phyloP scores from a whole-genome alignment of 2,113 vertebrate genomes.

The Corythaeola cristata region DNA sequence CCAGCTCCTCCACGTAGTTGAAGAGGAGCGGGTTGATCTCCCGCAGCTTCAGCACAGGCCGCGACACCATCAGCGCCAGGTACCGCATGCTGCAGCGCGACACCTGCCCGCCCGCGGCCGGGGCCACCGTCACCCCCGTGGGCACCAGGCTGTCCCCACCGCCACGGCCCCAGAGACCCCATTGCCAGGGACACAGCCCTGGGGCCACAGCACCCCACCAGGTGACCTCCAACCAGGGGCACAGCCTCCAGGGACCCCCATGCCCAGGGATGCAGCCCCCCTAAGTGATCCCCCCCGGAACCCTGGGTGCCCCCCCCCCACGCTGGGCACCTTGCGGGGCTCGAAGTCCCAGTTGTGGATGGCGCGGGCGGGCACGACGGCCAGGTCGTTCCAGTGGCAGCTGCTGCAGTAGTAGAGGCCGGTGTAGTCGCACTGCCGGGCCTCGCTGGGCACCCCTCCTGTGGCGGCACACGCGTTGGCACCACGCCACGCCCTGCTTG shows the following conservation, averaged over 20 bases:
- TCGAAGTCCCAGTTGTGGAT: conserved; percentile 99
- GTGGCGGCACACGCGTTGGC: neutral
- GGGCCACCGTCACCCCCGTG: neutral
- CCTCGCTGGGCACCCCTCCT: conserved; percentile 92
- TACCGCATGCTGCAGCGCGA: conserved; percentile 95
- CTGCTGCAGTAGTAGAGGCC: conserved; percentile 97
- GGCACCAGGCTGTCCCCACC: neutral
- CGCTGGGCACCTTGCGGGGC: conserved; percentile 83
- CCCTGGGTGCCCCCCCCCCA: neutral
- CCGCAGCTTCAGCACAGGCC: conserved; percentile 90
- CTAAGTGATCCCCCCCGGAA: neutral
- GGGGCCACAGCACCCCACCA: neutral
- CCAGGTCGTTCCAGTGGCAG: conserved; percentile 97
- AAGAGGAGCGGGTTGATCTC: conserved; percentile 97
- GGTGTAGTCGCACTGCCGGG: conserved; percentile 95
- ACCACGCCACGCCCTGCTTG: accelerated
- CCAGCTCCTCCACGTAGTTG: conserved; percentile 97
- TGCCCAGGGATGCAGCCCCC: too few relatives aligned
- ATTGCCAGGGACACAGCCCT: neutral
- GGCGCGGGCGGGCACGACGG: conserved; percentile 88
- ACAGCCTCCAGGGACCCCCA: neutral
- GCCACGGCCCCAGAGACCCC: accelerated
- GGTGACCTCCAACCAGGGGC: neutral
- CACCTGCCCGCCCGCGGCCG: conserved; percentile 72
- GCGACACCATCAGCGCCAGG: conserved; percentile 89